These are phyloP conservation scores for Pachypsylla venusta DNA, from an alignment of 1,140 invertebrate genomes.

Conservation along the genomic window DNA sequence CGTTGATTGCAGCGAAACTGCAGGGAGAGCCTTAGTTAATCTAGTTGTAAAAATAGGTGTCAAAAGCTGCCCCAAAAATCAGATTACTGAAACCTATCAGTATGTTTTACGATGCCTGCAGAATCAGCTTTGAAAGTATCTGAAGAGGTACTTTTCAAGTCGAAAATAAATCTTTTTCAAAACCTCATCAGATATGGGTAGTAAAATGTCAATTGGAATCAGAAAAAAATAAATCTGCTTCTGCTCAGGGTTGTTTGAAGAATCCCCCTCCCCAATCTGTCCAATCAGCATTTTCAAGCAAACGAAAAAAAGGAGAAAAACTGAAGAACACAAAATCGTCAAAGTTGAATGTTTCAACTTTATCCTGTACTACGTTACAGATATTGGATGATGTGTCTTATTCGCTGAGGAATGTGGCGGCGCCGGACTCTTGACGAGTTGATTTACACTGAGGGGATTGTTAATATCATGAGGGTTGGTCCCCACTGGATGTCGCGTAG, in stretches of 20 bases:
- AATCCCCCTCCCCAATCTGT: neutral
- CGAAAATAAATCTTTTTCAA: no score
- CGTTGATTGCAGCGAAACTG: no score
- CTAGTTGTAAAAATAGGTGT: no score
- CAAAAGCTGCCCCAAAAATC: no score
- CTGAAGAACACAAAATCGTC: no score
- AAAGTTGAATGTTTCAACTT: no score
- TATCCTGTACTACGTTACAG: neutral
- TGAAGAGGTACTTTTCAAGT: no score
- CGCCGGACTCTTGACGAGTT: slow-evolving; percentile 33
- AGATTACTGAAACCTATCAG: no score
- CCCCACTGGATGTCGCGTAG: slow-evolving; percentile 59
- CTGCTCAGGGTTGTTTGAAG: neutral
- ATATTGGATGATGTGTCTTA: neutral
- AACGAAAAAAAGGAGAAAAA: neutral
- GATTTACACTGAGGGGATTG: slow-evolving; percentile 77
- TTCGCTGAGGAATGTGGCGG: neutral
- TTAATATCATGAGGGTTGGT: slow-evolving; percentile 81
- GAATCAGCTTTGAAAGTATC: no score
- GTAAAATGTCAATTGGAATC: neutral
- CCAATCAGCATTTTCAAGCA: neutral
- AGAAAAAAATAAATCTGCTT: neutral
- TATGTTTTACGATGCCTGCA: no score
- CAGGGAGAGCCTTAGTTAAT: no score
- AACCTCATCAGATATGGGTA: neutral